A percentile compares a stretch with the other conserved stretches of the same genome.
Conservation (phyloP, 2,797 vertebrate genomes). For the Apodemus agrarius region DNA sequence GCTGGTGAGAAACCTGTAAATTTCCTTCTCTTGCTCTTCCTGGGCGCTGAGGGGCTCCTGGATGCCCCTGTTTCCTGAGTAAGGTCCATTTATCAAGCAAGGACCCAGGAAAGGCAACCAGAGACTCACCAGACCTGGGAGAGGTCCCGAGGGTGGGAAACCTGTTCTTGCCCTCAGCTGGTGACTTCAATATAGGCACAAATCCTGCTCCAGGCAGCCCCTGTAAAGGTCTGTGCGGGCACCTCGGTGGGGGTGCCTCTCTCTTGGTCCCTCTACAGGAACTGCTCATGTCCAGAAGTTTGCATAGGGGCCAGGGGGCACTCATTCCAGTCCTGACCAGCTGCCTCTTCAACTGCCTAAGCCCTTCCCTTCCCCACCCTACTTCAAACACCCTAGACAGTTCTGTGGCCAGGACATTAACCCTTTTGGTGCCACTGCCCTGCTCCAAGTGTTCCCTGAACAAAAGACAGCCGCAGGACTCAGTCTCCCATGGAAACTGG, state of each 20-base stretch:
- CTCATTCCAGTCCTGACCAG: conserved; percentile 53
- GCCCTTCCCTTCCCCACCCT: conserved; percentile 67
- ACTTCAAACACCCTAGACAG: conserved; percentile 70
- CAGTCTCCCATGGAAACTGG: not conserved
- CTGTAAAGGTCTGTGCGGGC: not conserved
- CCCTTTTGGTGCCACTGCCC: conserved; percentile 9
- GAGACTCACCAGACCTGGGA: conserved; percentile 72
- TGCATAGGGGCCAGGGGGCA: conserved; percentile 31
- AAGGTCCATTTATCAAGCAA: not conserved
- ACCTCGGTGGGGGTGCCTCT: conserved; percentile 9
- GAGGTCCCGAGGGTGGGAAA: not conserved
- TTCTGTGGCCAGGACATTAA: conserved; percentile 66
- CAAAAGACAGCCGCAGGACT: not conserved
- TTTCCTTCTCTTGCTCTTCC: not conserved
- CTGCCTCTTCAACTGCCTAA: conserved; percentile 48
- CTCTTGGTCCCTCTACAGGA: not conserved
- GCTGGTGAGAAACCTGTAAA: not conserved
- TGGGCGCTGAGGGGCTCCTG: not conserved
- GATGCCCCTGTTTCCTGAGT: not conserved
- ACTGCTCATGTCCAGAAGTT: conserved; percentile 68
- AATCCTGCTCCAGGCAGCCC: not conserved
- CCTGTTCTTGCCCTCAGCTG: conserved; percentile 40
- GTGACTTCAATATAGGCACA: not conserved
- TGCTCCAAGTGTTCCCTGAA: not conserved
- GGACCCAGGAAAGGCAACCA: not conserved